phyloP scores from a whole-genome alignment of 1,140 invertebrate genomes.

The Cydia amplana region DNA sequence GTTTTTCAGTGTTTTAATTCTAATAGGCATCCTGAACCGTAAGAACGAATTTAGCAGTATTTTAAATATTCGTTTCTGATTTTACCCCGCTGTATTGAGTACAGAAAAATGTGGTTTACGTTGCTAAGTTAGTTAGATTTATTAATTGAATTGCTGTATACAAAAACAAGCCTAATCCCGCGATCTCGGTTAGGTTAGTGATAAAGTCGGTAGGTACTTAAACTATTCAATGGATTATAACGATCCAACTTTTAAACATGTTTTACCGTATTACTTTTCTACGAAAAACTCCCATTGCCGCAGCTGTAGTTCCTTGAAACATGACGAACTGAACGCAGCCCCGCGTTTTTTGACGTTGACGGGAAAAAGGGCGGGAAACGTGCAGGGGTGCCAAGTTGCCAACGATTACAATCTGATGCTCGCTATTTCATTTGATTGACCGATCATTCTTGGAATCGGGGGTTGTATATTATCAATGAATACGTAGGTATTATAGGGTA shows the following conservation, averaged over 20 bases:
- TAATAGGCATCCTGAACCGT: too few species aligned
- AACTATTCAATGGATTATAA: neutral
- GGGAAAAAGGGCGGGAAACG: constrained; percentile 45
- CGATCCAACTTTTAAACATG: neutral
- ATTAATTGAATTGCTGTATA: too few species aligned
- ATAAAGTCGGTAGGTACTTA: too few species aligned
- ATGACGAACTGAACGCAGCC: constrained; percentile 45
- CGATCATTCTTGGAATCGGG: constrained; percentile 26
- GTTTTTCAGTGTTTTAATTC: too few species aligned
- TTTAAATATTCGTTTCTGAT: too few species aligned
- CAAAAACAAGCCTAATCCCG: too few species aligned
- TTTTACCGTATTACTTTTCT: constrained; percentile 37
- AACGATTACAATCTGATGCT: constrained; percentile 47
- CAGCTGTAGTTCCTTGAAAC: constrained; percentile 60
- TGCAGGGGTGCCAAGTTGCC: constrained; percentile 42
- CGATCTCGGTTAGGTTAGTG: too few species aligned
- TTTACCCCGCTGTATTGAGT: too few species aligned
- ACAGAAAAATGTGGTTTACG: too few species aligned
- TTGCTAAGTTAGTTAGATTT: too few species aligned
- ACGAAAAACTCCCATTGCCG: constrained; percentile 43
- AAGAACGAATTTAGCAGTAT: too few species aligned
- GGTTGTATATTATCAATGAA: neutral
- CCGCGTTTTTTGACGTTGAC: constrained; percentile 37
- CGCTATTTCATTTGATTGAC: neutral
- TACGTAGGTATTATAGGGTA: neutral